Base-by-base conservation (phyloP, 2,797 vertebrate genomes). In the Squalus acanthias region DNA sequence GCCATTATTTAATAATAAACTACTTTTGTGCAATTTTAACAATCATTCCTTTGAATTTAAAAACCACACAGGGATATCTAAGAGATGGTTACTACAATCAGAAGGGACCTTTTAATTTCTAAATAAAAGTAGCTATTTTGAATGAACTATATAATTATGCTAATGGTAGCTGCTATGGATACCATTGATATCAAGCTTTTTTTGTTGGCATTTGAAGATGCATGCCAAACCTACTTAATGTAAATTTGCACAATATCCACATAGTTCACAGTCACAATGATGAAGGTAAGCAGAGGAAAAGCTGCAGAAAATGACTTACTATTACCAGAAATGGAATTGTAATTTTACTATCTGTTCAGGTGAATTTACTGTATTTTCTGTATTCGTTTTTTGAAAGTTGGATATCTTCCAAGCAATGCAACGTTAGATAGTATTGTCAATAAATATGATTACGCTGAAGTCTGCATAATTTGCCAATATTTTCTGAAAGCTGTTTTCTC, bases 1-100 rank as follows among this genome's bases (percentile, higher is more conserved):
- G 98, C 98, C 98, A 98, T 98, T 98, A 98, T 98, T 98, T 98
- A 99, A 99, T 98, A 98, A 85, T 50, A 95, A 98, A 98, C 98
- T 98, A 98, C 98, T 98, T 98, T 98, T 98, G 98, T 98, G 98
- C 97, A 98, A 98, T 98, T 98, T 97, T 97, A 98, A 97, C 97
- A 97, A 97, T 98, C 96, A 97, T 97, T 97, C 97, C 96, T 96
- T 96, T 97, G 97, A 97, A 98, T 98, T 97, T 95, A 76, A 57
- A 57, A 76, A 95, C 26, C 69, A 57, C 17, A 15, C 50, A 65
- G 91, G 39, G 65, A 13, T 24, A 95, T 53, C 50, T 67, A 85
- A 33, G 57, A n/a, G 17, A n/a, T 92, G 57, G 89, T 92, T 65
- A 65, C 53, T 92, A 74, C 24, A 33, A 57, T 57, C 69, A 33